These are phyloP conservation scores for Limnephilus marmoratus DNA, from an alignment of 2,888 invertebrate genomes.

Conservation along the genomic window DNA sequence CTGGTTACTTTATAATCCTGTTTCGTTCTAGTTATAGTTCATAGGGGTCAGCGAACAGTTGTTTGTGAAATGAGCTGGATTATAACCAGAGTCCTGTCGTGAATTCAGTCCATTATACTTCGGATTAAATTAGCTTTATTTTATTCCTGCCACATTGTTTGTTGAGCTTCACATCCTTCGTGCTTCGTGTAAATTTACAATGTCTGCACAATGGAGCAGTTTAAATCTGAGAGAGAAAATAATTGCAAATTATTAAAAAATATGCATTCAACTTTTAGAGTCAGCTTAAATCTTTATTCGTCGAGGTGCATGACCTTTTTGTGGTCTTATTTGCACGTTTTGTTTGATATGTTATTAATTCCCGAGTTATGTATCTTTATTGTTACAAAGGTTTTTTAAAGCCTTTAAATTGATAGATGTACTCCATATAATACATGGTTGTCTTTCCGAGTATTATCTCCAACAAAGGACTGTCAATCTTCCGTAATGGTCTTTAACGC, in stretches of 20 bases:
- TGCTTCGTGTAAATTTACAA: not conserved
- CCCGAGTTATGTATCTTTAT: not conserved
- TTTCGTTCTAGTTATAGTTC: not conserved
- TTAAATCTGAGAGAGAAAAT: not conserved
- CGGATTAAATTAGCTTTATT: not conserved
- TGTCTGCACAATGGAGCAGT: not conserved
- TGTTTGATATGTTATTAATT: not conserved
- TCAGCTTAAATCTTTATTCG: not conserved
- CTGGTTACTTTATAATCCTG: not conserved
- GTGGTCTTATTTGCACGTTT: not conserved
- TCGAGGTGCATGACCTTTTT: not conserved
- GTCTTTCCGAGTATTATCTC: conserved; percentile 6
- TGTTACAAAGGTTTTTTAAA: not conserved
- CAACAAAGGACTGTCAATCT: conserved; percentile 42
- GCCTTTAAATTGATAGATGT: not conserved
- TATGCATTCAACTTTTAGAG: not conserved
- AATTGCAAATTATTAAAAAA: not conserved
- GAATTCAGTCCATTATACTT: not conserved
- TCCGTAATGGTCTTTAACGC: conserved; percentile 19
- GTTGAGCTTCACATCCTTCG: not conserved
- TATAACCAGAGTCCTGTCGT: not conserved
- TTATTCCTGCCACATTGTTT: not conserved
- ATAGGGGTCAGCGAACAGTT: not conserved
- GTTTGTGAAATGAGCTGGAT: not conserved
- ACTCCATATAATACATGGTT: not conserved